Evolutionary conservation across 2,113 vertebrate species (phyloP).

Genomic region (Sigmodon hispidus): DNA sequence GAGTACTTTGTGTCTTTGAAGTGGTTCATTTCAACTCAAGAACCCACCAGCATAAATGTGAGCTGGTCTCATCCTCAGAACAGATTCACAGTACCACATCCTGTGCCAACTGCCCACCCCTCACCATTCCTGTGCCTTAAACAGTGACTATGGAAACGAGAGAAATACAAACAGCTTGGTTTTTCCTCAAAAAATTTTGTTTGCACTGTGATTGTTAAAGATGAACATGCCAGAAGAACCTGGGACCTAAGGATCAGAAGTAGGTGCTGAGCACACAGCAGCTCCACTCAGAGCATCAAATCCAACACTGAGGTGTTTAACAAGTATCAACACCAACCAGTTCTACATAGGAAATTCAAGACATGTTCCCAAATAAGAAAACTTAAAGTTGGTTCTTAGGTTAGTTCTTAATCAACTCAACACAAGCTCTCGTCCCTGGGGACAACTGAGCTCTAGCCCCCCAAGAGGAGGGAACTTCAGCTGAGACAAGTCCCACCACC

Average conservation of each 20-base stretch:
- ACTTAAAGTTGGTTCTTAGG: not conserved
- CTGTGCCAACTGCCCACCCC: conserved; percentile 69
- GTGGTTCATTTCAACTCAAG: conserved; percentile 87
- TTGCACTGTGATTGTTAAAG: not conserved
- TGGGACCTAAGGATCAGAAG: not conserved
- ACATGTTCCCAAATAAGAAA: conserved; percentile 65
- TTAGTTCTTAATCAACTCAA: not conserved
- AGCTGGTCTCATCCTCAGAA: conserved; percentile 60
- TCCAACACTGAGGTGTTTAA: not conserved
- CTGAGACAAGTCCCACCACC: not conserved
- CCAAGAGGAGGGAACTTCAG: not conserved
- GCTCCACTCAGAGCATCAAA: not conserved
- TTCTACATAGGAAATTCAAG: conserved; percentile 40
- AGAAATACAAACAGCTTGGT: conserved; percentile 48
- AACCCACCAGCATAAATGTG: conserved; percentile 90
- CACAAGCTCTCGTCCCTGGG: not conserved
- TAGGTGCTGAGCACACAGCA: conserved; percentile 24
- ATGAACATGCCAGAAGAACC: conserved; percentile 60
- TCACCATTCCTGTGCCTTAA: conserved; percentile 69
- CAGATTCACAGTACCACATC: conserved; percentile 30
- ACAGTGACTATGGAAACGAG: conserved; percentile 65
- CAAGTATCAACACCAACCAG: conserved; percentile 76
- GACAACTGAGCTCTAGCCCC: too few species aligned
- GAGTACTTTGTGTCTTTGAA: conserved; percentile 86
- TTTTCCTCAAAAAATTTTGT: conserved; percentile 59